Conservation (phyloP, 2,113 vertebrate species). For the Chlorocebus sabaeus region DNA sequence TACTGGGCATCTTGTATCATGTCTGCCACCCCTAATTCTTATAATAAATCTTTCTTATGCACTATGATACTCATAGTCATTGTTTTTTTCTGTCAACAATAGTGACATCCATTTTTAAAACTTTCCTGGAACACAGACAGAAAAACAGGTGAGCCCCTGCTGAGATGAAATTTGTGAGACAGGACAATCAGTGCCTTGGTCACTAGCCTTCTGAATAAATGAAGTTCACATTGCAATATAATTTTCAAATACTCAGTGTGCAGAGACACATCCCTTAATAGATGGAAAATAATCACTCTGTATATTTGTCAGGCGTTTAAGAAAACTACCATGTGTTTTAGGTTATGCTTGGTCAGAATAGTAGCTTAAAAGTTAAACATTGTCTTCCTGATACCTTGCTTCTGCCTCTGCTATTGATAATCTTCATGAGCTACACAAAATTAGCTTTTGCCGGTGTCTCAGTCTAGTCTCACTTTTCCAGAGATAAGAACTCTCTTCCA, state of each 20-base stretch:
- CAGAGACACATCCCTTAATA: background rate
- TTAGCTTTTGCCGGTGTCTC: background rate
- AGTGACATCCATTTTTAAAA: background rate
- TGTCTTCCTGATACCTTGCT: background rate
- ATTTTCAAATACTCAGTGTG: background rate
- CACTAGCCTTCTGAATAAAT: background rate
- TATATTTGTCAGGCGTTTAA: background rate
- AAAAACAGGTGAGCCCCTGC: background rate
- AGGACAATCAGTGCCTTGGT: background rate
- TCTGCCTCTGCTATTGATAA: background rate
- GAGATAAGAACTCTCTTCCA: background rate
- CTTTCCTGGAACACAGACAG: background rate
- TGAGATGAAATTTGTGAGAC: background rate
- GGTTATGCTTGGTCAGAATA: background rate
- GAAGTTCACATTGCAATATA: background rate
- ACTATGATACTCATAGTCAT: background rate
- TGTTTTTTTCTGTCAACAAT: background rate
- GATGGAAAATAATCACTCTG: background rate
- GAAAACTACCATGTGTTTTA: background rate
- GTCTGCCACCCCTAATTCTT: background rate
- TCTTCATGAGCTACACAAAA: background rate
- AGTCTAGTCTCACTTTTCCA: background rate
- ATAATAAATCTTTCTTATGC: background rate
- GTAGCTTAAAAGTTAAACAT: background rate
- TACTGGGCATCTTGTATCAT: background rate